Evolutionary conservation across 2,797 vertebrate genomes (phyloP).

Genomic region (Spinus olivaceus): DNA sequence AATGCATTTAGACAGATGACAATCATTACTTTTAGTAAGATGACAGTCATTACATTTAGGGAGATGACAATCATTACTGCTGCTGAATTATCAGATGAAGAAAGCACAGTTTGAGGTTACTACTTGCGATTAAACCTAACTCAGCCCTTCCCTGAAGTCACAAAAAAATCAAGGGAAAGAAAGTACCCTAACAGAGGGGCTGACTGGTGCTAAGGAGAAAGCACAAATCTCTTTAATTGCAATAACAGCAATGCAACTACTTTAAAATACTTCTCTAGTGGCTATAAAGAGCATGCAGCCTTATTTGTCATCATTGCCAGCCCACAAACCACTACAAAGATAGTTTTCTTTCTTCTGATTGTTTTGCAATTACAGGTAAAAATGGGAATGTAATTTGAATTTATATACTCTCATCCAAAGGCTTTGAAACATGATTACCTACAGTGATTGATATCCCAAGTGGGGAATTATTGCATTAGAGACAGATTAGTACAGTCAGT

Average conservation of each 20-base stretch:
- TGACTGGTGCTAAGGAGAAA: neutral
- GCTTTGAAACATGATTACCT: neutral
- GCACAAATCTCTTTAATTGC: neutral
- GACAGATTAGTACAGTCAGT: neutral
- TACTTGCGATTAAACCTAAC: neutral
- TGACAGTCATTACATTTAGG: accelerated
- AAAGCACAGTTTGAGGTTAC: neutral
- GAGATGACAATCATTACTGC: accelerated
- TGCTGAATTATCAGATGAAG: neutral
- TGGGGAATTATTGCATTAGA: neutral
- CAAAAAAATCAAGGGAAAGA: neutral
- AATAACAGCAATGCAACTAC: neutral
- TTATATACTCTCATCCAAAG: neutral
- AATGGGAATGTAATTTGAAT: neutral
- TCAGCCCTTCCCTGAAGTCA: neutral
- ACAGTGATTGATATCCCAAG: neutral
- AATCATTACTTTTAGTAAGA: neutral
- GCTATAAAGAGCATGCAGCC: neutral
- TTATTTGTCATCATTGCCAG: neutral
- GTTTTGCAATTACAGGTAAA: neutral
- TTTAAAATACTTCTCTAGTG: neutral
- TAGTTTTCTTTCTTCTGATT: neutral
- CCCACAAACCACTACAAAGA: neutral
- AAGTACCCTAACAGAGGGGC: neutral
- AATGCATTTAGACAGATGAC: accelerated